Percentiles rank a stretch among this genome's conserved stretches.
These are phyloP conservation scores for Poecilia wingei DNA, from an alignment of 2,797 vertebrate genomes.

Conservation along the genomic window DNA sequence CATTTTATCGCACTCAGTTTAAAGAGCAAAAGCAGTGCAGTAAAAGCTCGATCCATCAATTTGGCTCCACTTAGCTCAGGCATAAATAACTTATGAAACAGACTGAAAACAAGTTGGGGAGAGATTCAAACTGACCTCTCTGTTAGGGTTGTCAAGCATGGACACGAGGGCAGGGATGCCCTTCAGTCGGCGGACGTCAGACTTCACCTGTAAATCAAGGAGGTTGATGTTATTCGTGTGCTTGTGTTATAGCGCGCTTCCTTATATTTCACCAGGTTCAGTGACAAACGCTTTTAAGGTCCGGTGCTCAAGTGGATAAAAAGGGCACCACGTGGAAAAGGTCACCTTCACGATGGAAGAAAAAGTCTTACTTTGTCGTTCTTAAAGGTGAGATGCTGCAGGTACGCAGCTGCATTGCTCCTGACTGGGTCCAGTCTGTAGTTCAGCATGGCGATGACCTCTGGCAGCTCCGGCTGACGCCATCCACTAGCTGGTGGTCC, in stretches of 20 bases:
- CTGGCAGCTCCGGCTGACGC: constrained; percentile 94
- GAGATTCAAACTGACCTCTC: constrained; percentile 81
- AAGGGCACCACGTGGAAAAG: too few species aligned
- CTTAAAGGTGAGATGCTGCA: constrained; percentile 95
- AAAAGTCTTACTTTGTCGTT: constrained; percentile 89
- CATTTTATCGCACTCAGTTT: not conserved
- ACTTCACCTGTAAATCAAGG: constrained; percentile 74
- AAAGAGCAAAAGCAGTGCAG: not conserved
- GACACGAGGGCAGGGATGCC: constrained; percentile 93
- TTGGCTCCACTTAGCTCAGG: not conserved
- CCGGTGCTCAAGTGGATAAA: too few species aligned
- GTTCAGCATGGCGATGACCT: constrained; percentile 96
- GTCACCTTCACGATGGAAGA: not conserved
- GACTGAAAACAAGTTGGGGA: not conserved
- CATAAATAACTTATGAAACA: not conserved
- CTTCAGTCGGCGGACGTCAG: constrained; percentile 86
- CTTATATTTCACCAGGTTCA: not conserved
- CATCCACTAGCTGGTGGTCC: constrained; percentile 79
- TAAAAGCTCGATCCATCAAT: not conserved
- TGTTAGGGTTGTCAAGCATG: constrained; percentile 93
- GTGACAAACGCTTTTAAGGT: too few species aligned
- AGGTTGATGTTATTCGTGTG: not conserved
- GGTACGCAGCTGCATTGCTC: constrained; percentile 93
- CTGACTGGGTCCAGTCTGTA: constrained; percentile 93
- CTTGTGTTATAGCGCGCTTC: not conserved